Base-by-base conservation (phyloP, 1,140 invertebrate species). In the Hycleus cichorii region DNA sequence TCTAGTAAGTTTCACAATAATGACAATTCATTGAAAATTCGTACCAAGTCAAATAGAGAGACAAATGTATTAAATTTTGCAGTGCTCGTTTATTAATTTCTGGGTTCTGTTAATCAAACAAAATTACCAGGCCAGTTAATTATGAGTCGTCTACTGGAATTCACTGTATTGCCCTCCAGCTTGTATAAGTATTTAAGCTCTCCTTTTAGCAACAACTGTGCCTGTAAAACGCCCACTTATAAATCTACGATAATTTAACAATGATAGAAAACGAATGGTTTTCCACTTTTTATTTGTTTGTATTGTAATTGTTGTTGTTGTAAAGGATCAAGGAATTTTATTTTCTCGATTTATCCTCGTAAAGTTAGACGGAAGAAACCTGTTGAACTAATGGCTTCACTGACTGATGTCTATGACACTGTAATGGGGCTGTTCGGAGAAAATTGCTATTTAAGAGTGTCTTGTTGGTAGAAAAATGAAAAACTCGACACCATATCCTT, bases 41-140 rank as follows among this genome's bases (percentile, higher is more conserved):
- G 25, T 45, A 39, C 54, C 59, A 67, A 68, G 60, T 68, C 66
- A 68, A 68, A 68, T 66, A 68, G 63, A 58, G 64, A 68, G 66
- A 66, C 60, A 54, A 32, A 32, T 32, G 64, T 61, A 68, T 68
- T 63, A 68, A 68, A 68, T 64, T 32, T 59, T 57, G 53, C 57
- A 53, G 59, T 56, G 57, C 59, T 54, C 52, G 64, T 38, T 57
- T 68, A 68, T 68, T 68, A 68, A 68, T 68, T 68, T 68, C 64
- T 66, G 64, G 58, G 63, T 62, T 62, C 64, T 61, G 58, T 64
- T 66, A 68, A 68, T 68, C 63, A 68, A 68, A 68, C 67, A 68
- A 58, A 66, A 68, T 66, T 66, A 62, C 61, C 32, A 64, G 60
- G 63, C 44, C 64, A 66, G 67, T 66, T 68, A 68, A 68, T 68